Evolutionary conservation across 2,888 invertebrate species (phyloP).

Genomic region (Galerucella nymphaeae): DNA sequence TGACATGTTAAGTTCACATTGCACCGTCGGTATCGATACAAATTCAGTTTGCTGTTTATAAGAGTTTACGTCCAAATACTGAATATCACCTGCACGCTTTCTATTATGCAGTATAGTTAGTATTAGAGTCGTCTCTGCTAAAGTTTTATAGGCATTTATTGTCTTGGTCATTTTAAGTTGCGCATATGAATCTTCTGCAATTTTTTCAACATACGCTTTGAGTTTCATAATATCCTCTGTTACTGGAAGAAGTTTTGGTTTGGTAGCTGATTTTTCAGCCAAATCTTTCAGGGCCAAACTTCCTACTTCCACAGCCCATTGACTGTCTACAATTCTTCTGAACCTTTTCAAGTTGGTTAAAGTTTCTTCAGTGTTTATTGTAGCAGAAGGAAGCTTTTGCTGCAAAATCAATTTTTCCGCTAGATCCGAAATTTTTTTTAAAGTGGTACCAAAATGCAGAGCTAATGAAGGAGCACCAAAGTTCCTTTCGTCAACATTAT

Average conservation of each 20-base stretch:
- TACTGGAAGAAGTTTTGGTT: constrained; percentile 43
- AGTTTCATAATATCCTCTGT: constrained; percentile 47
- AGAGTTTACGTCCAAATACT: constrained; percentile 44
- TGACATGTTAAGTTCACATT: not conserved
- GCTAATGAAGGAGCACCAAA: constrained; percentile 35
- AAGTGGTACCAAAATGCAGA: constrained; percentile 40
- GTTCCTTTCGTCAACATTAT: constrained; percentile 35
- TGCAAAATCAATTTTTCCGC: constrained; percentile 24
- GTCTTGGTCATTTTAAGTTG: constrained; percentile 30
- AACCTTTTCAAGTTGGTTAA: constrained; percentile 46
- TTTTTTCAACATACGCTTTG: constrained; percentile 36
- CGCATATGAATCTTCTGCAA: constrained; percentile 35
- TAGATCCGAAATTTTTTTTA: constrained; percentile 16
- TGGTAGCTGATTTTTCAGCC: constrained; percentile 43
- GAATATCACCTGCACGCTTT: constrained; percentile 50
- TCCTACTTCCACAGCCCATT: constrained; percentile 45
- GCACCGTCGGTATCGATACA: too few relatives aligned
- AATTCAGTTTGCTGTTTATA: constrained; percentile 30
- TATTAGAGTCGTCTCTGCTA: too few relatives aligned
- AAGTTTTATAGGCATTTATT: constrained; percentile 39
- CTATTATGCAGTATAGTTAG: constrained; percentile 48
- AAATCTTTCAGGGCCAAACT: constrained; percentile 47
- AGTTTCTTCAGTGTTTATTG: not conserved
- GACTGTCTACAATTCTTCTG: constrained; percentile 37
- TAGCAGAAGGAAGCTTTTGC: not conserved